Evolutionary conservation across 2,113 vertebrate species (phyloP).

Genomic region (Brienomyrus brachyistius): DNA sequence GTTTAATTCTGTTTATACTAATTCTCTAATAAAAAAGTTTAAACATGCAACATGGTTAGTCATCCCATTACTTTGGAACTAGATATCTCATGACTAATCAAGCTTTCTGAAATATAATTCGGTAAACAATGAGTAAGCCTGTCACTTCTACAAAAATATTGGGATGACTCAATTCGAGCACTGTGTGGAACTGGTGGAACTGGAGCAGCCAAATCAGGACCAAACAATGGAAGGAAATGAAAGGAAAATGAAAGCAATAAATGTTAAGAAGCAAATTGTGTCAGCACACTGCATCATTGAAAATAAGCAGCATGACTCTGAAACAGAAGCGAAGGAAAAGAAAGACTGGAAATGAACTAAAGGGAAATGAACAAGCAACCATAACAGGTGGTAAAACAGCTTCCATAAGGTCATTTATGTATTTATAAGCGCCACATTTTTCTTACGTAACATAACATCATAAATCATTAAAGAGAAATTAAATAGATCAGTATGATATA

Average conservation of each 20-base stretch:
- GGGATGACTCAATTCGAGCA: background rate
- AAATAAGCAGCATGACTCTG: background rate
- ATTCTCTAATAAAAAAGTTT: background rate
- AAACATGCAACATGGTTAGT: background rate
- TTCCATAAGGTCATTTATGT: background rate
- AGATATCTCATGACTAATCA: background rate
- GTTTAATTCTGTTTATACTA: background rate
- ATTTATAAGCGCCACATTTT: background rate
- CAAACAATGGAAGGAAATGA: background rate
- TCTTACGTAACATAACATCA: background rate
- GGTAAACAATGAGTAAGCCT: background rate
- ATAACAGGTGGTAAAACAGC: background rate
- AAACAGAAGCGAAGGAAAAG: background rate
- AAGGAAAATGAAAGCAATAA: background rate
- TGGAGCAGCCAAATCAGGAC: background rate
- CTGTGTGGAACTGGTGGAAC: background rate
- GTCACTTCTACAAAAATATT: background rate
- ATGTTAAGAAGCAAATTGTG: background rate
- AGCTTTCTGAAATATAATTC: background rate
- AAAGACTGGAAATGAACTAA: background rate
- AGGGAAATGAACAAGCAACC: background rate
- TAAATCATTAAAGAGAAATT: background rate
- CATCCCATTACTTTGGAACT: background rate
- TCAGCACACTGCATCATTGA: background rate
- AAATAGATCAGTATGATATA: background rate